These are phyloP conservation scores for Brachypalpus laphriformis DNA, from an alignment of 2,888 invertebrate genomes.

Conservation along the genomic window DNA sequence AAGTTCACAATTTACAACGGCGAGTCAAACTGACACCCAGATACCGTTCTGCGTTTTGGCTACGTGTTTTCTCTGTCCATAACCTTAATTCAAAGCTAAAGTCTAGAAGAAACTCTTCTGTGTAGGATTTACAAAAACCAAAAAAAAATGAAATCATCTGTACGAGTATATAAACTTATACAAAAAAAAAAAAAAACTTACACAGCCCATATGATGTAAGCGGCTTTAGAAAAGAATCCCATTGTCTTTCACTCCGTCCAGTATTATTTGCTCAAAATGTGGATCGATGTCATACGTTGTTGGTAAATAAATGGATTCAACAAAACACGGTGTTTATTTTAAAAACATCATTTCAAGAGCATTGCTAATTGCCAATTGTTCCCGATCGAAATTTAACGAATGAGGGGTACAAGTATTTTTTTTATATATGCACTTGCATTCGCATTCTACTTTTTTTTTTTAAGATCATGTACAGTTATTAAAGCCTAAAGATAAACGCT, in stretches of 20 bases:
- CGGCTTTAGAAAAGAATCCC: conserved; percentile 91
- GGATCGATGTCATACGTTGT: conserved; percentile 39
- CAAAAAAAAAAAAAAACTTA: conserved; percentile 84
- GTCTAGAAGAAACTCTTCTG: too few species aligned
- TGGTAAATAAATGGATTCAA: conserved; percentile 33
- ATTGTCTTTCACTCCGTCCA: conserved; percentile 80
- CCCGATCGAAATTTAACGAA: conserved; percentile 20
- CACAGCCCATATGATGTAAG: conserved; percentile 92
- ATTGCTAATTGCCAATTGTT: conserved; percentile 50
- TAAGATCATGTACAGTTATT: conserved; percentile 7
- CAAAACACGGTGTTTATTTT: conserved; percentile 23
- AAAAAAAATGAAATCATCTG: not conserved
- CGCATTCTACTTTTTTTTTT: not conserved
- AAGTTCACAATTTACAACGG: too few species aligned
- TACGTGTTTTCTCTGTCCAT: too few species aligned
- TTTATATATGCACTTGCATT: not conserved
- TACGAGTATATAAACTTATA: not conserved
- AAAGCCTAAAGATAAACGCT: not conserved
- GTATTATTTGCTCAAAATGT: conserved; percentile 29
- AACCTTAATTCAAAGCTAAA: too few species aligned
- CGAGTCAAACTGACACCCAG: too few species aligned
- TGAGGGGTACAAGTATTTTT: conserved; percentile 29
- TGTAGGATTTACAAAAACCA: not conserved
- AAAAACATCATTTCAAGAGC: conserved; percentile 23
- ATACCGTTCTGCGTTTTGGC: too few species aligned